These are phyloP conservation scores for Piprites chloris DNA, from an alignment of 2,113 vertebrate species.

Conservation along the genomic window DNA sequence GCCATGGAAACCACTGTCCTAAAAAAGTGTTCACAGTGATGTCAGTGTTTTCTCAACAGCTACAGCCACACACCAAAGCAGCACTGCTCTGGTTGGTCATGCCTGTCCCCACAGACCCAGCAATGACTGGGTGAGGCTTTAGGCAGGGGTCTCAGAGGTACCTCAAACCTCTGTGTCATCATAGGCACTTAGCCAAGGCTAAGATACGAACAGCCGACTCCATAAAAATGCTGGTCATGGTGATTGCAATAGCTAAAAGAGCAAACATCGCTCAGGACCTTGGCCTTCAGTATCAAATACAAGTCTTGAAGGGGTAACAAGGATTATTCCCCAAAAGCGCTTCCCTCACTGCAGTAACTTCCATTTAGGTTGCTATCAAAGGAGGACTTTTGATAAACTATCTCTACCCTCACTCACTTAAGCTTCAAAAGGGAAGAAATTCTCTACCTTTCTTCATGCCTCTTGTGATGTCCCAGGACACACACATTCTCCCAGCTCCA, in stretches of 20 bases:
- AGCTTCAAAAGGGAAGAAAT: neutral
- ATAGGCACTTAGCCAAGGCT: neutral
- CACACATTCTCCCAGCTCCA: neutral
- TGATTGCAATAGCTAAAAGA: neutral
- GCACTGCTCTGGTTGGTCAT: neutral
- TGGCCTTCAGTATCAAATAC: neutral
- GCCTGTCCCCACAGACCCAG: neutral
- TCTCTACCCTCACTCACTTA: neutral
- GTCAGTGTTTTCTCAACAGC: neutral
- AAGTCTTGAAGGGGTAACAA: neutral
- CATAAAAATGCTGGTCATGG: neutral
- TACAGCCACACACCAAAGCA: neutral
- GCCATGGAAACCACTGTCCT: neutral
- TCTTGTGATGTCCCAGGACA: neutral
- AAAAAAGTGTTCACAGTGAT: neutral
- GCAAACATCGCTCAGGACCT: neutral
- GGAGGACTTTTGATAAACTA: neutral
- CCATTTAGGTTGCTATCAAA: neutral
- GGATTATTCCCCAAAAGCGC: neutral
- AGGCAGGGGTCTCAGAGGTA: neutral
- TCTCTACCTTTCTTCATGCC: neutral
- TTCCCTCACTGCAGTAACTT: neutral
- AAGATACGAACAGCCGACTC: neutral
- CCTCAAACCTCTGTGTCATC: neutral
- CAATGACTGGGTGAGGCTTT: neutral